phyloP scores from a whole-genome alignment of 2,113 vertebrate species.

The Calidris pygmaea region DNA sequence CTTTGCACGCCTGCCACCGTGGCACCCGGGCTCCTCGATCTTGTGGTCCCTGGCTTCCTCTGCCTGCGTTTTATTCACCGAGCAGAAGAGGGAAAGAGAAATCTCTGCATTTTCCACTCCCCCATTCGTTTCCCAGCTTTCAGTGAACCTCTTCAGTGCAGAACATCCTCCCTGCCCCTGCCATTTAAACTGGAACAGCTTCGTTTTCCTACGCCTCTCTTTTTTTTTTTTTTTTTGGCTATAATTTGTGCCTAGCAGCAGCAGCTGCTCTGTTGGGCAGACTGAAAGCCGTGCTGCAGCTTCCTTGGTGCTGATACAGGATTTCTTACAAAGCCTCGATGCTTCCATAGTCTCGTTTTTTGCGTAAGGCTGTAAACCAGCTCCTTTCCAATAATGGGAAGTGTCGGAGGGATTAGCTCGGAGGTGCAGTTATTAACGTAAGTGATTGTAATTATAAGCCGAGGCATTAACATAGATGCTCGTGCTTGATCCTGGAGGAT shows the following conservation, averaged over 20 bases:
- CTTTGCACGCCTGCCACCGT: rapidly evolving
- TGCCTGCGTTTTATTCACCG: background rate
- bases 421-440: conserved; percentile 3
- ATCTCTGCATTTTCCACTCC: background rate
- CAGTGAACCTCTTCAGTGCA: background rate
- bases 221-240: background rate
- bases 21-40: rapidly evolving
- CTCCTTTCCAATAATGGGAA: background rate
- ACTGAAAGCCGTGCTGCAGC: background rate
- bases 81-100: background rate
- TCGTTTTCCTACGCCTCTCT: rapidly evolving
- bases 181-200: background rate
- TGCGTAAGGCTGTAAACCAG: background rate
- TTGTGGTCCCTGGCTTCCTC: background rate
- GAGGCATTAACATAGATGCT: background rate
- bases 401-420: background rate
- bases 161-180: background rate
- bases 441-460: conserved; percentile 24
- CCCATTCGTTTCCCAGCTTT: background rate
- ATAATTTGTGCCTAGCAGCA: background rate
- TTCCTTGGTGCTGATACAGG: background rate
- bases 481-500: background rate
- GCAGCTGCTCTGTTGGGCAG: background rate
- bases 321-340: background rate
- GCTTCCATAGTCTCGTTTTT: background rate